Evolutionary conservation across 2,888 invertebrate genomes (phyloP).

Genomic region (Tetragnatha montana): DNA sequence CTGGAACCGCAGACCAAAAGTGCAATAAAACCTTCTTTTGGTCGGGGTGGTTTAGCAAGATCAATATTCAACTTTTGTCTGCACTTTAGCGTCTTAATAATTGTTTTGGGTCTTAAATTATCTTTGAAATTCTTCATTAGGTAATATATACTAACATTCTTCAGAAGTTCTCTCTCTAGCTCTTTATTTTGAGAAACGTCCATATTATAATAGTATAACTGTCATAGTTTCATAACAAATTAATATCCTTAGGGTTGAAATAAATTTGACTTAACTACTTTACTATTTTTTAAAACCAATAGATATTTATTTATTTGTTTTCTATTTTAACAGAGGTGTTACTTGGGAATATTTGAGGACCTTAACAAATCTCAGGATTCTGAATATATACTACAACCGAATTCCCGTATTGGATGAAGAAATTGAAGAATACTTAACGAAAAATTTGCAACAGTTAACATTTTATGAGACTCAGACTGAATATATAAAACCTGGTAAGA

Average conservation of each 20-base stretch:
- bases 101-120: too few relatives aligned
- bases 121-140: too few relatives aligned
- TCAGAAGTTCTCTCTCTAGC: not conserved
- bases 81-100: too few relatives aligned
- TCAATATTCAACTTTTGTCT: too few relatives aligned
- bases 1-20: too few relatives aligned
- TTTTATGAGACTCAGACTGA: slow-evolving; percentile 33
- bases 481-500: slow-evolving; percentile 15
- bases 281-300: too few relatives aligned
- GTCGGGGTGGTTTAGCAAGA: too few relatives aligned
- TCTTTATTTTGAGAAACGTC: not conserved
- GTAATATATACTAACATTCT: too few relatives aligned
- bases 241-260: too few relatives aligned
- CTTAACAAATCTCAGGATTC: slow-evolving; percentile 22
- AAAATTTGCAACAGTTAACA: slow-evolving; percentile 19
- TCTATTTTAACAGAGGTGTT: slow-evolving; percentile 27
- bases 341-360: slow-evolving; percentile 24
- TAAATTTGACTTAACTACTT: not conserved
- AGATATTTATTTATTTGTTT: not conserved
- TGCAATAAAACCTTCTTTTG: too few relatives aligned
- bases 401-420: slow-evolving; percentile 18
- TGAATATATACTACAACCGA: slow-evolving; percentile 15
- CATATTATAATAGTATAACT: not conserved
- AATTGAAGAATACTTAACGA: not conserved
- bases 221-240: too few relatives aligned